A percentile compares a stretch with the other conserved stretches of the same genome.
Evolutionary conservation across 2,888 invertebrate species (phyloP).

Genomic region (Pyrgus malvae): DNA sequence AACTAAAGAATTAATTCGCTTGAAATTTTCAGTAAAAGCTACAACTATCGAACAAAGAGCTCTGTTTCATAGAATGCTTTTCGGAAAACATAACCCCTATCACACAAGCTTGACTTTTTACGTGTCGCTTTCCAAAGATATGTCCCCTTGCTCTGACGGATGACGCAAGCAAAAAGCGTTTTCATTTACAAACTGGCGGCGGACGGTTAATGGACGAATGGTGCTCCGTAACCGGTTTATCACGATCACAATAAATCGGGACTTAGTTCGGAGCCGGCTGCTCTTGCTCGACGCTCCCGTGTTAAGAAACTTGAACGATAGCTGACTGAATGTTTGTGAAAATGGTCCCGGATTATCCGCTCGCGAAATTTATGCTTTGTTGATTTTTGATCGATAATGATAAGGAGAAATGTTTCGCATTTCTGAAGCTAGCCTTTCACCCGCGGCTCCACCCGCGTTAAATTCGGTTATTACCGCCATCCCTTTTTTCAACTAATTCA

Average conservation of each 20-base stretch:
- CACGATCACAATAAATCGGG: conserved; percentile 69
- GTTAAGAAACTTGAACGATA: conserved; percentile 29
- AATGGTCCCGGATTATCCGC: not conserved
- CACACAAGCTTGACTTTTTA: conserved; percentile 10
- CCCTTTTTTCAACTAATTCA: too few relatives aligned
- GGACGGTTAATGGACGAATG: conserved; percentile 60
- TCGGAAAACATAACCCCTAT: conserved; percentile 5
- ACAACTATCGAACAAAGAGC: not conserved
- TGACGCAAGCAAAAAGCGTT: conserved; percentile 46
- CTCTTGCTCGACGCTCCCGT: conserved; percentile 49
- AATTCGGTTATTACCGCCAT: too few relatives aligned
- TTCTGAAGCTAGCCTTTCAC: too few relatives aligned
- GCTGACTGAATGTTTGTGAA: conserved; percentile 12
- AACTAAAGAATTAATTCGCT: too few relatives aligned
- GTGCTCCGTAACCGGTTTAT: conserved; percentile 64
- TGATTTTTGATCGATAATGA: not conserved
- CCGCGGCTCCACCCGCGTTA: too few relatives aligned
- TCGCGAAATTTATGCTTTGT: not conserved
- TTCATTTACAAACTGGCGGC: conserved; percentile 45
- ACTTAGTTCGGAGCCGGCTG: conserved; percentile 47
- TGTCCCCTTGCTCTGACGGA: conserved; percentile 30
- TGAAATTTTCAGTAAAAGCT: too few relatives aligned
- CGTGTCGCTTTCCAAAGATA: conserved; percentile 27
- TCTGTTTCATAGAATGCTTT: not conserved
- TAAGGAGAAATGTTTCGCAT: too few relatives aligned